phyloP scores from a whole-genome alignment of 2,113 vertebrate genomes.

The Semnopithecus entellus region DNA sequence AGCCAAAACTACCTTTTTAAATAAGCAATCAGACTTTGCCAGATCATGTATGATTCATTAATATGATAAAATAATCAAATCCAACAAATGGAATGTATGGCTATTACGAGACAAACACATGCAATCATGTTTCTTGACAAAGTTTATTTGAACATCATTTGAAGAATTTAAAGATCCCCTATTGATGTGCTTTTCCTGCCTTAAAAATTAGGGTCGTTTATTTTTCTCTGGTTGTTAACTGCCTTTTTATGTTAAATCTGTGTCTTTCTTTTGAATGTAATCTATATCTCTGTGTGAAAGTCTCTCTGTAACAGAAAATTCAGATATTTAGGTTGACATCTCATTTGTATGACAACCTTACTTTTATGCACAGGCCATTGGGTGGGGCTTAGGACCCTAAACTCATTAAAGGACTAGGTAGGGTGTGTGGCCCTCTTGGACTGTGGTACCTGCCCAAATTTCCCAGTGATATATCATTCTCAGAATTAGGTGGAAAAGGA shows the following conservation, averaged over 20 bases:
- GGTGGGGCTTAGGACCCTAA: neutral
- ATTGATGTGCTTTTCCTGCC: neutral
- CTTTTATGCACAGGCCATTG: neutral
- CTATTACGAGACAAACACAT: neutral
- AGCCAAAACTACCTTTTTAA: neutral
- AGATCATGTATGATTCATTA: neutral
- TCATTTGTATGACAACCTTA: neutral
- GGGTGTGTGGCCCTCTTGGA: neutral
- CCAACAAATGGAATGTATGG: neutral
- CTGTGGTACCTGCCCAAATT: neutral
- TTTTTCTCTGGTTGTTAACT: neutral
- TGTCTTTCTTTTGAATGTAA: conserved; percentile 2
- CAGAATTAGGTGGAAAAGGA: conserved; percentile 49
- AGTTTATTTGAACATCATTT: neutral
- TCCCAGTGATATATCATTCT: conserved; percentile 56
- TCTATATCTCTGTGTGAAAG: neutral
- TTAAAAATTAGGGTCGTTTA: conserved; percentile 21
- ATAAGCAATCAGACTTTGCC: neutral
- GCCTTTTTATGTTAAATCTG: neutral
- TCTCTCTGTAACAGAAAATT: neutral
- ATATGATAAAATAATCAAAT: neutral
- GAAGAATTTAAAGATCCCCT: conserved; percentile 2
- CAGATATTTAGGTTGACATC: neutral
- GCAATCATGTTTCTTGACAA: neutral
- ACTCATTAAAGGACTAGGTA: neutral